phyloP scores from a whole-genome alignment of 2,888 invertebrate species.

The Omphaloscelis lunosa region DNA sequence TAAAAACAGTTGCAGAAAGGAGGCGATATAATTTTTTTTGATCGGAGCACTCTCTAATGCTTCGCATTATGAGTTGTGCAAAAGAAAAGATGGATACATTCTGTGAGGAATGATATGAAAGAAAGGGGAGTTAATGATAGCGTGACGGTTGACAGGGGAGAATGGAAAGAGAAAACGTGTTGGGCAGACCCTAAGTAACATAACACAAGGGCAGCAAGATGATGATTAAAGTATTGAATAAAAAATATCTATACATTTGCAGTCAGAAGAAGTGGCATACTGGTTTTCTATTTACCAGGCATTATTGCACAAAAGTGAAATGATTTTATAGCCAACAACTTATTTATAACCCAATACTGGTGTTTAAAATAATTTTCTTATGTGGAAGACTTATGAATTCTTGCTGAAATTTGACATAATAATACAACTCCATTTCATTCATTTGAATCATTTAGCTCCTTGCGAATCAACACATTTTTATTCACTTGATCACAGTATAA shows the following conservation, averaged over 20 bases:
- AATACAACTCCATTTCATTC: not conserved
- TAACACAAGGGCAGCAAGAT: too few species aligned
- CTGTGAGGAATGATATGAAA: too few species aligned
- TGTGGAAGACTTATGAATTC: not conserved
- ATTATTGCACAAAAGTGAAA: not conserved
- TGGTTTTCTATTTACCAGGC: not conserved
- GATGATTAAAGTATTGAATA: too few species aligned
- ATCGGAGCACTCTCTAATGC: too few species aligned
- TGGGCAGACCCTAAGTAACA: too few species aligned
- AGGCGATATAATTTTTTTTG: too few species aligned
- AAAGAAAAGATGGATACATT: too few species aligned
- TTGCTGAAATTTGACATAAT: not conserved
- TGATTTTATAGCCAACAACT: not conserved
- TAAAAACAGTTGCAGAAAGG: too few species aligned
- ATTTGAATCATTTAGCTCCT: not conserved
- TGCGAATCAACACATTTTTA: not conserved
- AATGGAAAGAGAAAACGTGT: too few species aligned
- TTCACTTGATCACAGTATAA: not conserved
- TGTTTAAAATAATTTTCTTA: not conserved
- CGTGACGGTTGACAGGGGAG: too few species aligned
- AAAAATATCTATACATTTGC: not conserved
- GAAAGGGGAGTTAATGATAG: too few species aligned
- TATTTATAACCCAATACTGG: not conserved
- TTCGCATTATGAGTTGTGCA: too few species aligned
- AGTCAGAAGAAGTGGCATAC: not conserved